A percentile compares a stretch with the other conserved stretches of the same genome.
These are phyloP conservation scores for Glaucopsyche alexis DNA, from an alignment of 2,888 invertebrate species.

Conservation along the genomic window DNA sequence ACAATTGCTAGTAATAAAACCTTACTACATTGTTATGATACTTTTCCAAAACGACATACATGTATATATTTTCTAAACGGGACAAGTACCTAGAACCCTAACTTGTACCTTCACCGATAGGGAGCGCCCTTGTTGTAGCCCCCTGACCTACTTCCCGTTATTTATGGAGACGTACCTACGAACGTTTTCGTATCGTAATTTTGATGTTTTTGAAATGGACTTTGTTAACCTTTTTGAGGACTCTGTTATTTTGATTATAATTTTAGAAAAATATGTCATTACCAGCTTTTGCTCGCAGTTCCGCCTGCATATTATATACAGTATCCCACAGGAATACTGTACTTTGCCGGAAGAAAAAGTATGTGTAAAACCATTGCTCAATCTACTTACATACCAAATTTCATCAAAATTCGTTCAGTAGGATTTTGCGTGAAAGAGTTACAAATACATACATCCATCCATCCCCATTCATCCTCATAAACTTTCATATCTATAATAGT, in stretches of 20 bases:
- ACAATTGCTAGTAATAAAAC: neutral
- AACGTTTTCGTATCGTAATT: conserved; percentile 16
- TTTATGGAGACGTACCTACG: conserved; percentile 5
- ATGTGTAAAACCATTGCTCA: too few species aligned
- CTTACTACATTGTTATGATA: neutral
- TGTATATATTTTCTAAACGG: neutral
- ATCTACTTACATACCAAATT: too few species aligned
- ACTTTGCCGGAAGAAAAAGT: too few species aligned
- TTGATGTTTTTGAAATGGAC: neutral
- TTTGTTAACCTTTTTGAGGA: neutral
- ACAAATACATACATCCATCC: too few species aligned
- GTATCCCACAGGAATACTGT: too few species aligned
- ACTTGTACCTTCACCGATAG: neutral
- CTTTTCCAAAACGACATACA: neutral
- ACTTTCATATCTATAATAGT: too few species aligned
- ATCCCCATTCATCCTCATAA: too few species aligned
- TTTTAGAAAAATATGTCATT: too few species aligned
- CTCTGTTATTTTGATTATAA: neutral
- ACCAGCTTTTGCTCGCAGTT: too few species aligned
- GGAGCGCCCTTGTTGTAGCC: neutral
- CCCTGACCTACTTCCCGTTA: neutral
- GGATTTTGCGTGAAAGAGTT: too few species aligned
- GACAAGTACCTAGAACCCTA: neutral
- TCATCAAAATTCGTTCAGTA: too few species aligned
- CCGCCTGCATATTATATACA: too few species aligned